phyloP scores from a whole-genome alignment of 2,888 invertebrate species.

The Tipula lateralis region DNA sequence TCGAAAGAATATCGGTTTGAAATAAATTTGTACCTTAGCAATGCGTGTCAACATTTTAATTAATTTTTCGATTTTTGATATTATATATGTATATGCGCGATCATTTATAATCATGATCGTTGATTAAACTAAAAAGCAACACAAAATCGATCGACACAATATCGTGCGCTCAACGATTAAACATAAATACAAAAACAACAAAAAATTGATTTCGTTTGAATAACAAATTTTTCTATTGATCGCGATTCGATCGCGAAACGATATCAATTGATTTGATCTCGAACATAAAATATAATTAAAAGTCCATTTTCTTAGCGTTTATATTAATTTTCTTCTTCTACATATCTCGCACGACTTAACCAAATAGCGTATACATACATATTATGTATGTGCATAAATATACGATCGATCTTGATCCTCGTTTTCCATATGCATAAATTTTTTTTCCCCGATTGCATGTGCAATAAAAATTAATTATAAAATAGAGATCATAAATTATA shows the following conservation, averaged over 20 bases:
- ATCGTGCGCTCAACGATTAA: not conserved
- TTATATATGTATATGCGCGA: too few species aligned
- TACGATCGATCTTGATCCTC: not conserved
- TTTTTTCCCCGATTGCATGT: not conserved
- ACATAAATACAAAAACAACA: not conserved
- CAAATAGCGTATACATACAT: too few species aligned
- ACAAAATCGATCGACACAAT: not conserved
- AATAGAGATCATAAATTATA: not conserved
- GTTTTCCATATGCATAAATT: not conserved
- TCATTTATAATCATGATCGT: not conserved
- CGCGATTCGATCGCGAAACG: not conserved
- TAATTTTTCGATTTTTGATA: not conserved
- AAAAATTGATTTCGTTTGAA: not conserved
- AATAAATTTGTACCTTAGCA: not conserved
- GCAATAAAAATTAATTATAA: not conserved
- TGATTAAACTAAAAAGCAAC: not conserved
- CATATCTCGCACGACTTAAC: not conserved
- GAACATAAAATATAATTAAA: slow-evolving; percentile 11
- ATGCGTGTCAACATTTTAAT: not conserved
- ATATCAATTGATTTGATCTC: not conserved
- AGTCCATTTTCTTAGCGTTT: not conserved
- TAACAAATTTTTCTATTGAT: slow-evolving; percentile 11
- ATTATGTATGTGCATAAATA: not conserved
- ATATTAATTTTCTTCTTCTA: not conserved
- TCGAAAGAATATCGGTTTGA: not conserved